Evolutionary conservation across 2,888 invertebrate genomes (phyloP), one percentile per base, ranked within the genome.

Genomic region (Lordiphosa andalusiaca): DNA sequence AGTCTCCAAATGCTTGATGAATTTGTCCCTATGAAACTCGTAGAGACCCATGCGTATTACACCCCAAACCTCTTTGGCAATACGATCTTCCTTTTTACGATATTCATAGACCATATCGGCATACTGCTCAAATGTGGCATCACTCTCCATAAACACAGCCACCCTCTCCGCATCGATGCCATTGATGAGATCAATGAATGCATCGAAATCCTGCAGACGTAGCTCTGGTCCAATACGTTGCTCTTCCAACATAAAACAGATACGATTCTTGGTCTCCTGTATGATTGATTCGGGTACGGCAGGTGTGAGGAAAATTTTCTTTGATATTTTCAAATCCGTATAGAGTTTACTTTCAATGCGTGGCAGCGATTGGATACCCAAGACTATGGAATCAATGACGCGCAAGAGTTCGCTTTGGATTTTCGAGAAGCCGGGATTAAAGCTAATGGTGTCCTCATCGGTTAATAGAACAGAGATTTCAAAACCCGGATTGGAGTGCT

Each of bases 31-130:
- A 88, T 96, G 94, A 87, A 98, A 93, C 84, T 95, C 94, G 87
- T 95, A 98, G 90, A 97, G 92, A 6, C 96, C 96, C 84, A 95
- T 93, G 13, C 93, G 92, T 13, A 95, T 91, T 0, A 94, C 93
- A 60, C 91, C 80, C 91, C 91, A 72, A 80, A 90, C 70, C 90
- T 74, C 90, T 75, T 48, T 90, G 60, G 93, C 92, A 60, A 95
- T 93, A 56, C 91, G 91, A 51, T 91, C 91, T 40, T 92, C 91
- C 19, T 94, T 88, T n/a, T 91, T 89, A 40, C 93, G 92, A 72
- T 93, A 95, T 67, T 92, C 91, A 4, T 92, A 89, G 3, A 95
- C 91, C 72, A 92, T 91, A 0, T 88, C 90, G 39, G 92, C 91
- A 75, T 91, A 94, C 53, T 93, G 92, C 21, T 94, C 92, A 61